Evolutionary conservation across 2,888 invertebrate genomes (phyloP), one percentile per base, ranked within the genome.

Genomic region (Cryptus armator): DNA sequence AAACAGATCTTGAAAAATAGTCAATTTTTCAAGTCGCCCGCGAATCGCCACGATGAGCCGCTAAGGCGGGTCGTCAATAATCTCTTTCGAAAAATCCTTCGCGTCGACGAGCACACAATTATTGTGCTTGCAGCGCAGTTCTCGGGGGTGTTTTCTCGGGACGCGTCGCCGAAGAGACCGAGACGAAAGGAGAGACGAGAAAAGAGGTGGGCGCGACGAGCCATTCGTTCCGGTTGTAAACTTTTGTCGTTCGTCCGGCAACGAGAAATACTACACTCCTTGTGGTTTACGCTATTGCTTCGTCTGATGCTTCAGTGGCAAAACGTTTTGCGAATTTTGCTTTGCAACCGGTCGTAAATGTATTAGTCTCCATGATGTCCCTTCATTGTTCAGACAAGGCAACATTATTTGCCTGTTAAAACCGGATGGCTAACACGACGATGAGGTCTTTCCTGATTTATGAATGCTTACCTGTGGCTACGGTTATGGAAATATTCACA

Each of bases 171-270:
- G 72, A 81, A 81, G 81, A 80, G 67, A 77, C 79, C 75, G 46
- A 72, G 78, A 75, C 74, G 83, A 75, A 84, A 74, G 84, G 79
- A 75, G 75, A 84, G 70, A 70, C 66, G 66, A 71, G 81, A 68
- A 59, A 76, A 78, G 68, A 53, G 78, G 79, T 86, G 84, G 74
- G 83, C 84, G 85, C 75, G 76, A 86, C 84, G 79, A 77, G 44
- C 75, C 72, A 89, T 89, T 90, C 85, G 89, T 90, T 89, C 86
- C 88, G 83, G 87, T 87, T 82, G 84, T 89, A 88, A 89, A 88
- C 62, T 86, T 80, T 85, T 67, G 67, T 82, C 71, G 75, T 79
- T 62, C 75, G 70, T 71, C 71, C 71, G 56, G 44, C 79, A 82
- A 82, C n/a, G 71, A 79, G 66, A 79, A 81, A 77, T 81, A 56